Base-by-base conservation (phyloP, 2,888 invertebrate species). In the Caenorhabditis auriculariae region DNA sequence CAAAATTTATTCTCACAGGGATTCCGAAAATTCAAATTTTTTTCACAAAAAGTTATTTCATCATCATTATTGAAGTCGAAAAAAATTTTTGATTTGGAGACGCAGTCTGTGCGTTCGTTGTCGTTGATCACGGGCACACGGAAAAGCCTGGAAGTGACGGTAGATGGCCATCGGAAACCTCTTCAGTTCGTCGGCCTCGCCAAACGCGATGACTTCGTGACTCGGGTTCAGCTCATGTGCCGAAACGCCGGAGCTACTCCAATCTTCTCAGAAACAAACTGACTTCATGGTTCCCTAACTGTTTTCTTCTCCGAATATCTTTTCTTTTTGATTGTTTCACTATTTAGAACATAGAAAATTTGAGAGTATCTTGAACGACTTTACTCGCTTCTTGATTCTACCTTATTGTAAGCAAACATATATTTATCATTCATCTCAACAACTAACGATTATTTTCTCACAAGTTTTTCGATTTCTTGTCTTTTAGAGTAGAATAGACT, bases 141-240 rank as follows among this genome's bases (percentile, higher is more conserved):
- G 23, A 77, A 77, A 60, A 60, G 69, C 37, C 56, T 77, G 23
- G 77, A 77, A 26, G 49, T 77, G 26, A 39, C 49, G 24, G 29
- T 77, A 39, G 59, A 62, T 23, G 69, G 62, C 46, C 59, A 66
- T 37, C 56, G 66, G 17, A 75, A 74, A 53, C 69, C 75, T 24
- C 50, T 75, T n/a, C 70, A 69, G 32, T 73, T 76, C 52, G 60
- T 71, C 24, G 75, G 76, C 35, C 56, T 71, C 42, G 57, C 61
- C 23, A 60, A 71, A 44, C 54, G 71, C 48, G 71, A 71, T 53
- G 63, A 66, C 29, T 71, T 71, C 51, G 60, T 71, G 24, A 60
- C 58, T 0, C 60, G 65, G 38, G 49, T 71, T 32, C 52, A 58
- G 50, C 41, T 60, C 29, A 66, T 66, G 63, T 62, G 61, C 38